phyloP scores from a whole-genome alignment of 2,888 invertebrate genomes.

The Pollenia amentaria region DNA sequence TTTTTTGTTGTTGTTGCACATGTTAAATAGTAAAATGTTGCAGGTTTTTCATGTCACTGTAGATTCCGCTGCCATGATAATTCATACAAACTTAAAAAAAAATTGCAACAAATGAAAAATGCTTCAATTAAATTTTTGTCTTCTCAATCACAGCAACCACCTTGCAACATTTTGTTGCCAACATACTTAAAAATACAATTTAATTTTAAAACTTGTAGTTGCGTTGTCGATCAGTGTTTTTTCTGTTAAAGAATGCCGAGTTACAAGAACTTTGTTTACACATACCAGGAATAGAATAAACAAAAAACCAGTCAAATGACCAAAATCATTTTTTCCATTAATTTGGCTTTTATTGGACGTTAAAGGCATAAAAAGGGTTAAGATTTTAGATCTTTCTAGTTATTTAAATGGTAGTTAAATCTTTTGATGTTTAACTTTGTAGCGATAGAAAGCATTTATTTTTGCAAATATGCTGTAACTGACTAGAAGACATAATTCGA shows the following conservation, averaged over 20 bases:
- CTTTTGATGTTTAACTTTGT: not conserved
- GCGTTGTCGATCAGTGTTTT: conserved; percentile 28
- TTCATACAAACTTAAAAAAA: conserved; percentile 61
- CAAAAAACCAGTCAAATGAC: not conserved
- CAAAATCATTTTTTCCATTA: not conserved
- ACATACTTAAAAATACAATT: conserved; percentile 37
- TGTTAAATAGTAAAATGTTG: conserved; percentile 60
- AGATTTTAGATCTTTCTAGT: no score
- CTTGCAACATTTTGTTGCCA: conserved; percentile 30
- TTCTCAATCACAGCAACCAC: conserved; percentile 47
- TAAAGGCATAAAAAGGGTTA: not conserved
- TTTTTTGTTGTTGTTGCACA: conserved; percentile 7
- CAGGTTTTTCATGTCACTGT: conserved; percentile 57
- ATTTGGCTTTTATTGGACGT: not conserved
- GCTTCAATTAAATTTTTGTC: conserved; percentile 49
- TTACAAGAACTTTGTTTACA: not conserved
- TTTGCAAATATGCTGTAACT: not conserved
- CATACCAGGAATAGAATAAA: not conserved
- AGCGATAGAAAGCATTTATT: not conserved
- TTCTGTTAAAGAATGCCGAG: not conserved
- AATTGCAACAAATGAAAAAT: not conserved
- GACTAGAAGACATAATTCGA: not conserved
- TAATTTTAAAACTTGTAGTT: conserved; percentile 42
- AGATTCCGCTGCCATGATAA: conserved; percentile 72
- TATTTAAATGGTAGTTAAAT: not conserved